phyloP scores from a whole-genome alignment of 2,888 invertebrate species.

The Listrodromus nycthemerus region DNA sequence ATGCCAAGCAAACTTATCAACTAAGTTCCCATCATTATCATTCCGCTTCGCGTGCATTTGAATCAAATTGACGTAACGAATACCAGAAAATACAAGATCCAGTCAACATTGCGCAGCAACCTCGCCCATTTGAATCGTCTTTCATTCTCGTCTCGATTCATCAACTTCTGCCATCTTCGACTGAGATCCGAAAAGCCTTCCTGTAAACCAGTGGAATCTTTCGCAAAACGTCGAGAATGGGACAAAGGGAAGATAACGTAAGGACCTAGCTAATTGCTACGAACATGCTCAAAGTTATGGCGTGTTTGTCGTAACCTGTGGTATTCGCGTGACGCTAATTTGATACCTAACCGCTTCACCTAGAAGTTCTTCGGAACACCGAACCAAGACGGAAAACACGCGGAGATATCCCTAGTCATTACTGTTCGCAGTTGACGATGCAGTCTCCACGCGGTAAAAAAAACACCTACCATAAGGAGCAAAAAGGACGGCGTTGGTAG shows the following conservation, averaged over 20 bases:
- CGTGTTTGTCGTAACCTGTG: conserved; percentile 27
- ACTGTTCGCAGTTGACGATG: conserved; percentile 6
- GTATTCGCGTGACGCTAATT: conserved; percentile 30
- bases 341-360: conserved; percentile 3
- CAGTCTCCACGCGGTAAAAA: not conserved
- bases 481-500: not conserved
- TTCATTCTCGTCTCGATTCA: conserved; percentile 1
- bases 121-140: not conserved
- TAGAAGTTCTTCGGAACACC: not conserved
- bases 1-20: too few species aligned
- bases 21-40: too few species aligned
- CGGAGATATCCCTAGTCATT: not conserved
- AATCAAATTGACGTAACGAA: not conserved
- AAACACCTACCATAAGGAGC: not conserved
- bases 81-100: not conserved
- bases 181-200: not conserved
- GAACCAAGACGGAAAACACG: not conserved
- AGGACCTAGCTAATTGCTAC: not conserved
- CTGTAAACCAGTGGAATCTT: conserved; percentile 20
- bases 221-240: not conserved
- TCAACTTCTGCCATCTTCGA: not conserved
- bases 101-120: not conserved
- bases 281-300: not conserved
- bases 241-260: not conserved
- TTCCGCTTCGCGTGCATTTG: too few species aligned